Evolutionary conservation across 2,797 vertebrate genomes (phyloP).

Genomic region (Cuniculus paca): DNA sequence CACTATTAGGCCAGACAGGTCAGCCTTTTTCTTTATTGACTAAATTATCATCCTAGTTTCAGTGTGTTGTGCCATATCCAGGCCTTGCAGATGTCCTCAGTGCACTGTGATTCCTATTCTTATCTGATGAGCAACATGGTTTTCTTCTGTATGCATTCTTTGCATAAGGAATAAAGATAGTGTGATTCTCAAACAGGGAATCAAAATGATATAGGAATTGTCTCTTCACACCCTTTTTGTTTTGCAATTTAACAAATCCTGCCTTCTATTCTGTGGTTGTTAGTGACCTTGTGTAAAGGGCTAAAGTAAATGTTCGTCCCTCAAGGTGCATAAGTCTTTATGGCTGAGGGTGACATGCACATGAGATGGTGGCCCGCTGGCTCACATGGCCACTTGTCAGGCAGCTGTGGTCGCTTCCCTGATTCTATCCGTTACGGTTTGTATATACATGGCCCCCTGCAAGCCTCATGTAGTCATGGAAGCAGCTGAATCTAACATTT

Average conservation of each 20-base stretch:
- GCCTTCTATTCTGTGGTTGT: conserved; percentile 78
- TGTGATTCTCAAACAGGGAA: background rate
- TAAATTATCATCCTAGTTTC: conserved; percentile 81
- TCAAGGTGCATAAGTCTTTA: conserved; percentile 67
- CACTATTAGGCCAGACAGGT: conserved; percentile 6
- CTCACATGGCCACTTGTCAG: conserved; percentile 90
- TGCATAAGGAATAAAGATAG: background rate
- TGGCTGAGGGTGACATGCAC: conserved; percentile 76
- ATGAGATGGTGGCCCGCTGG: conserved; percentile 84
- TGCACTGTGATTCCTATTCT: conserved; percentile 72
- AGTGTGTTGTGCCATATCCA: conserved; percentile 67
- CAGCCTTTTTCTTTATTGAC: conserved; percentile 83
- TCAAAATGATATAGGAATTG: background rate
- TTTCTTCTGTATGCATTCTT: conserved; percentile 62
- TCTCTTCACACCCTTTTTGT: background rate
- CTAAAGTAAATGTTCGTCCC: conserved; percentile 64
- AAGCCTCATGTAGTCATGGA: too few species aligned
- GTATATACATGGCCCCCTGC: too few species aligned
- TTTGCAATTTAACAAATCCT: conserved; percentile 36
- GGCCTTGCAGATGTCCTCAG: conserved; percentile 72
- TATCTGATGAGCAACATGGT: conserved; percentile 73
- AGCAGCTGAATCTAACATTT: too few species aligned
- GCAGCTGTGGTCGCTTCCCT: conserved; percentile 89
- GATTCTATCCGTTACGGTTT: too few species aligned
- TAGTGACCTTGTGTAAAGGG: conserved; percentile 80